A percentile compares a stretch with the other conserved stretches of the same genome.
Conservation (phyloP, 2,888 invertebrate genomes). For the Scelioninae gen. 1 region DNA sequence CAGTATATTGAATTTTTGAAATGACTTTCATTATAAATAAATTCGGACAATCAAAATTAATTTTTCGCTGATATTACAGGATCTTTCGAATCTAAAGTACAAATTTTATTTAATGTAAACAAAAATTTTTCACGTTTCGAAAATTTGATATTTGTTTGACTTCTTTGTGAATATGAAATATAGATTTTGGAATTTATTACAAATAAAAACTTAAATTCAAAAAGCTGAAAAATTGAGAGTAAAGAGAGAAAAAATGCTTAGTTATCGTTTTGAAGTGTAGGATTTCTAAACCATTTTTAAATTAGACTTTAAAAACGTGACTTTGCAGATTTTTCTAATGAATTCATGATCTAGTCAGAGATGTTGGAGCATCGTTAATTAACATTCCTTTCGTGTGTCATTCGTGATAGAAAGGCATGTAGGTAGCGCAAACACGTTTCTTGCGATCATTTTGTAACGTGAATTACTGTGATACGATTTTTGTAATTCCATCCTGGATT, state of each 20-base stretch:
- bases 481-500: constrained; percentile 65
- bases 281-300: constrained; percentile 48
- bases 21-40: background rate
- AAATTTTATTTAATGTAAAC: constrained; percentile 19
- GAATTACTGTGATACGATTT: constrained; percentile 68
- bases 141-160: constrained; percentile 10
- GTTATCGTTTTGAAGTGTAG: constrained; percentile 14
- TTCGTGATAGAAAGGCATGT: constrained; percentile 29
- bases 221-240: no score
- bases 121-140: constrained; percentile 17
- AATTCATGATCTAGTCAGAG: constrained; percentile 65
- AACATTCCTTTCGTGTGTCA: constrained; percentile 53
- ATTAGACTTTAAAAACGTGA: constrained; percentile 33
- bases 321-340: constrained; percentile 54
- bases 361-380: constrained; percentile 37
- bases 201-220: no score
- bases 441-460: constrained; percentile 61
- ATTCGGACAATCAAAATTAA: constrained; percentile 11
- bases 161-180: no score
- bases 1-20: constrained; percentile 28
- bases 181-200: no score
- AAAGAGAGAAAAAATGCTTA: no score
- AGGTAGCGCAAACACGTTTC: constrained; percentile 53
- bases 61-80: constrained; percentile 6
- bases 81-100: constrained; percentile 9